Percentiles rank a stretch among this genome's conserved stretches.
Conservation (phyloP, 2,797 vertebrate species). For the Tapera naevia region DNA sequence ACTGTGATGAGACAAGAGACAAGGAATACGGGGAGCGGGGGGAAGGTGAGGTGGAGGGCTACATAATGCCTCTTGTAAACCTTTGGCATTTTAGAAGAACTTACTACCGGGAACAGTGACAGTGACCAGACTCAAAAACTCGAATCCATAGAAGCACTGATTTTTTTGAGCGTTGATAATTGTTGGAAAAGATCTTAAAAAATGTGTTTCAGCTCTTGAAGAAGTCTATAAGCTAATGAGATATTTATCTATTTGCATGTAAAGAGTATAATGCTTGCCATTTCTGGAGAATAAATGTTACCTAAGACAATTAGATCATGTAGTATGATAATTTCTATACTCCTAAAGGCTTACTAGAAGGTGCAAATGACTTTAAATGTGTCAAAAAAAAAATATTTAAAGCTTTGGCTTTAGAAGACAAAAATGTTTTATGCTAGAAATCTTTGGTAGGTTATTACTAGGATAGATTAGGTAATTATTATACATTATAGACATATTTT, state of each 20-base stretch:
- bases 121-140: not conserved
- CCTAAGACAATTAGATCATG: not conserved
- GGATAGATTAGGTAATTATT: not conserved
- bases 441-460: not conserved
- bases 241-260: not conserved
- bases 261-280: not conserved
- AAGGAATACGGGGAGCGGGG: not conserved
- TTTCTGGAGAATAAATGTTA: not conserved
- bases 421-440: not conserved
- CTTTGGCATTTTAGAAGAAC: not conserved
- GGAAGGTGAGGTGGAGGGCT: not conserved
- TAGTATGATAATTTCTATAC: not conserved
- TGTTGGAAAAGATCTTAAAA: not conserved
- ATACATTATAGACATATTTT: not conserved
- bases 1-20: not conserved
- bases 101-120: not conserved
- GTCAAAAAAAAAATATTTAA: not conserved
- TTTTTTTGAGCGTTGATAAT: not conserved
- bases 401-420: not conserved
- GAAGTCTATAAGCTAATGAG: not conserved
- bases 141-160: not conserved
- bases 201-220: not conserved
- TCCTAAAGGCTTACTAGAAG: not conserved
- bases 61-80: not conserved
- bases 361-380: not conserved